Evolutionary conservation across 92 coral and sea anemone genomes (phyloP).

Genomic region (Siderastrea siderea): DNA sequence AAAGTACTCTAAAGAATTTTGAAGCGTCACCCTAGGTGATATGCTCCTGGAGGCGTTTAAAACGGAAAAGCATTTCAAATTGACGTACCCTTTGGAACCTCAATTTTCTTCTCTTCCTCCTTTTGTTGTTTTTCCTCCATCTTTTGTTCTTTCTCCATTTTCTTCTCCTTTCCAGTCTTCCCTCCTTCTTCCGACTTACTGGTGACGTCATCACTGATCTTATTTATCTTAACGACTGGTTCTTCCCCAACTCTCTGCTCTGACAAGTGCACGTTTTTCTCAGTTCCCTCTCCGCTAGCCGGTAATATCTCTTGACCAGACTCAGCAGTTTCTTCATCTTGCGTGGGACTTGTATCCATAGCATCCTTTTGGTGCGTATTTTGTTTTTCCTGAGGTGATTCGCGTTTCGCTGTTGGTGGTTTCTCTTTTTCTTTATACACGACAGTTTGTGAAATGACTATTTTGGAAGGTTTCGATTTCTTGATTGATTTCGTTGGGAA

Average conservation of each 20-base stretch:
- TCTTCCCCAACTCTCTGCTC: neutral
- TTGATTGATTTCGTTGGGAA: constrained; percentile 33
- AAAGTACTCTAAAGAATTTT: too few relatives aligned
- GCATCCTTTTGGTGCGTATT: neutral
- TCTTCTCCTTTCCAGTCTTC: constrained; percentile 33
- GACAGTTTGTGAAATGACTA: constrained; percentile 70
- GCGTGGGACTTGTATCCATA: constrained; percentile 18
- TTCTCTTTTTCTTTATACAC: constrained; percentile 39
- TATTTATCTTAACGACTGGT: neutral
- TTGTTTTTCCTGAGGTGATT: constrained; percentile 2
- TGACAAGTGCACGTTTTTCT: neutral
- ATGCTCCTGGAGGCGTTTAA: neutral
- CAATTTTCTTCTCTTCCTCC: constrained; percentile 15
- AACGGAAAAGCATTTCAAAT: neutral
- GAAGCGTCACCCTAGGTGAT: too few relatives aligned
- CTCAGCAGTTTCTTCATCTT: constrained; percentile 1
- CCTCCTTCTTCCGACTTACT: constrained; percentile 3
- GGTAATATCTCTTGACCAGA: constrained; percentile 19
- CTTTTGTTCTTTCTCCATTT: constrained; percentile 12
- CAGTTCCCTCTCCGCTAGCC: constrained; percentile 3
- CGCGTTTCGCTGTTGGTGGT: neutral
- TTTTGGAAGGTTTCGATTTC: constrained; percentile 63
- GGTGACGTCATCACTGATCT: neutral
- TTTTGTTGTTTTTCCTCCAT: constrained; percentile 15
- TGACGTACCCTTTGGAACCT: constrained; percentile 25